These are phyloP conservation scores for Chlorodrepanis virens DNA, from an alignment of 2,113 vertebrate genomes.

Conservation along the genomic window DNA sequence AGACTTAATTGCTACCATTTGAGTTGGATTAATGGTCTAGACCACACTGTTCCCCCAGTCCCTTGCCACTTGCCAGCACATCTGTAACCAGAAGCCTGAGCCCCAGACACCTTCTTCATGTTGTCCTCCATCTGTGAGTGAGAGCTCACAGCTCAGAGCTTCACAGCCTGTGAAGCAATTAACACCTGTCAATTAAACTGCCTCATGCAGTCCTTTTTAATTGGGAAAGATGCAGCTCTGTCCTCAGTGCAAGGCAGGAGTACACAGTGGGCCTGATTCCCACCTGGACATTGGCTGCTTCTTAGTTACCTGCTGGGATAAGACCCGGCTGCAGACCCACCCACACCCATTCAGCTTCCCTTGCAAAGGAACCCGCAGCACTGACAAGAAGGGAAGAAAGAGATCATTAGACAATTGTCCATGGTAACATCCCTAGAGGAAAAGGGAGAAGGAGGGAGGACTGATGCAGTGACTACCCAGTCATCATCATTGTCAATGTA, in stretches of 20 bases:
- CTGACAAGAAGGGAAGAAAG: background rate
- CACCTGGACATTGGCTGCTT: background rate
- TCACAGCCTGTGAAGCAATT: background rate
- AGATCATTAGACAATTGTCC: background rate
- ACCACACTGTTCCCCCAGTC: background rate
- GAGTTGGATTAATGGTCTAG: background rate
- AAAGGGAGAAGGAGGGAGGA: background rate
- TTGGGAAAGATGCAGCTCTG: background rate
- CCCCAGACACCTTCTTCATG: accelerated
- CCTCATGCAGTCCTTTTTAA: background rate
- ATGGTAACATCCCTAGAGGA: accelerated
- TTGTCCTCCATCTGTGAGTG: background rate
- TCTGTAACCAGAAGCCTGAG: background rate
- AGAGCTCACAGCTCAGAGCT: background rate
- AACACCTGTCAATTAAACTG: background rate
- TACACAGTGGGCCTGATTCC: accelerated
- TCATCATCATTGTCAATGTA: background rate
- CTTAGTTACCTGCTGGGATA: background rate
- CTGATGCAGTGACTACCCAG: background rate
- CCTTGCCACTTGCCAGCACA: background rate
- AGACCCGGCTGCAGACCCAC: background rate
- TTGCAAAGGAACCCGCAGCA: background rate
- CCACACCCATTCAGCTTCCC: background rate
- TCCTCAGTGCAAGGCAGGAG: background rate
- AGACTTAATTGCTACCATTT: background rate